Base-by-base conservation (phyloP, 2,113 vertebrate genomes). In the Zosterops japonicus region DNA sequence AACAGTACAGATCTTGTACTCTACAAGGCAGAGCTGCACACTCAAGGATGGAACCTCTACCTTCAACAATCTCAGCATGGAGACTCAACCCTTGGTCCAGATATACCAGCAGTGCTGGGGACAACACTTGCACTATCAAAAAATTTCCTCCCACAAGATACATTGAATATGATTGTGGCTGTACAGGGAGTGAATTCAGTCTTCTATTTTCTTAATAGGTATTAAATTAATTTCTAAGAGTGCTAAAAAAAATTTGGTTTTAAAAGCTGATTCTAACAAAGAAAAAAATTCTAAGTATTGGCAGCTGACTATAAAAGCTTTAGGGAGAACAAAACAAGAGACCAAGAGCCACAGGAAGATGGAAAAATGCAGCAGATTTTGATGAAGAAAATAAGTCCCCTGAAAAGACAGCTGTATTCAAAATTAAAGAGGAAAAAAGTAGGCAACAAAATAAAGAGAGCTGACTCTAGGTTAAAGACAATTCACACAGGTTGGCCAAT, bases 31-130 rank as follows among this genome's bases (percentile, higher is more conserved):
- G 52, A 79, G 39, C 9, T 55, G 31, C 1, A 7, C 29, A 55
- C 61, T 49, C 74, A 71, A 19, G 39, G 25, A 13, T 41, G 59
- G 68, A 80, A 47, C 22, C 25, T 20, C 20, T 44, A 9, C 25
- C 28, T 56, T 11, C 13, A 25, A 31, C 3, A 2, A 0, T 41
- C 42, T 77, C 4, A 1, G 13, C 35, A 49, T 4, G 6, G 29
- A 61, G 12, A 59, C 50, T 36, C 55, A 74, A 16, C 11, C 65
- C 70, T 56, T 86, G 33, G 27, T 16, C 33, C 59, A 74, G 55
- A 65, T 15, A 39, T 0, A 2, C 22, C 2, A 11, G 25, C 55
- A 80, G 14, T 47, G 22, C 18, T 29, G 31, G 9, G 39, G 31
- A 36, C 2, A 23, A 63, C n/a, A 28, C 14, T 44, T 39, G 17